Base-by-base conservation (phyloP, 2,797 vertebrate genomes). In the Anguilla megastoma region DNA sequence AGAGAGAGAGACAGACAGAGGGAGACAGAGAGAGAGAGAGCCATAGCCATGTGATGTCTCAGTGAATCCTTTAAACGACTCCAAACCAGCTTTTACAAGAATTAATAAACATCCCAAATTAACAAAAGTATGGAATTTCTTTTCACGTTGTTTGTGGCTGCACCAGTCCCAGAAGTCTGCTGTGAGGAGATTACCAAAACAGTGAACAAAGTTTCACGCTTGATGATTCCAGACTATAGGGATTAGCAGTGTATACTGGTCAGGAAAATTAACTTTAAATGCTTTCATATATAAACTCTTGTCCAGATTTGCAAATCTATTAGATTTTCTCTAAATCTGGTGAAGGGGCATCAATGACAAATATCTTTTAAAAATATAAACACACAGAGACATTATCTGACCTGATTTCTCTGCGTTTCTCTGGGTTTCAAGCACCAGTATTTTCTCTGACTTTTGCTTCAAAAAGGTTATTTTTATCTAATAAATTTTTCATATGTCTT, bases 361-460 rank as follows among this genome's bases (percentile, higher is more conserved):
- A 69, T 24, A 87, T 83, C 36, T 60, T 18, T 54, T 60, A 52
- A 10, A 69, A 86, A 36, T n/a, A 86, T 2, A 48, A 56, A 27
- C 0, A 16, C 33, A 76, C 16, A 12, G 10, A 54, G 83, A 58
- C 33, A 36, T 58, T 24, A 9, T 50, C 45, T 14, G 48, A 54
- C 83, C 24, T 27, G 71, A 8, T 10, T 0, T 52, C 52, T 36
- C 82, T 82, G 41, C 60, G 45, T 33, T 50, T 84, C 54, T 16
- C n/a, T 82, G 80, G 54, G n/a, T 87, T 83, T 27, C 24, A 69
- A 36, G 21, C 74, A 86, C 54, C 48, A 45, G 41, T 36, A 30
- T 87, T 63, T 87, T 50, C 24, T 41, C 41, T 10, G n/a, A n/a
- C 12, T 63, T 18, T 63, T 36, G 50, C 45, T 80, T 27, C 41